These are phyloP conservation scores for Ambastaia sidthimunki DNA, from an alignment of 2,797 vertebrate species.

Conservation along the genomic window DNA sequence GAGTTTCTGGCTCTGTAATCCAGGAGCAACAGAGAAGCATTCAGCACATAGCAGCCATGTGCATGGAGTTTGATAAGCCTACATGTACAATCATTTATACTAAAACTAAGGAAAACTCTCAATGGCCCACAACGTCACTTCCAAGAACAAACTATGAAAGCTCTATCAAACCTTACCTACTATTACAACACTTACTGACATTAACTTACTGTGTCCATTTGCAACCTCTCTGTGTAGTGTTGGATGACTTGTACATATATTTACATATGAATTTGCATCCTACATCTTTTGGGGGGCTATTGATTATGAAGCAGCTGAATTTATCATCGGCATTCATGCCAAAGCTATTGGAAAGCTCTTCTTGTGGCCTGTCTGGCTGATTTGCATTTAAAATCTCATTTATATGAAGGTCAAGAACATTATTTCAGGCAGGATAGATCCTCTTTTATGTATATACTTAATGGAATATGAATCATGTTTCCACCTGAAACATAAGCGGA, in stretches of 20 bases:
- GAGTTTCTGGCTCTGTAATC: conserved; percentile 56
- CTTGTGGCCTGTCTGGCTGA: conserved; percentile 55
- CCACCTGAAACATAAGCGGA: conserved; percentile 78
- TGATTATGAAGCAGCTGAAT: conserved; percentile 69
- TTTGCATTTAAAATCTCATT: conserved; percentile 79
- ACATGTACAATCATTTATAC: conserved; percentile 45
- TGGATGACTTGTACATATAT: conserved; percentile 27
- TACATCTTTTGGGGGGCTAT: conserved; percentile 63
- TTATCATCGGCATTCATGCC: conserved; percentile 73
- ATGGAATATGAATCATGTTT: conserved; percentile 77
- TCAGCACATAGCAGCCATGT: conserved; percentile 60
- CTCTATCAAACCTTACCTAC: background rate
- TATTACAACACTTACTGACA: conserved; percentile 26
- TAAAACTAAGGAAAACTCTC: conserved; percentile 15
- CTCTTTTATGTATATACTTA: conserved; percentile 74
- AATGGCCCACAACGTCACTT: conserved; percentile 15
- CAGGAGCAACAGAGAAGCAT: conserved; percentile 52
- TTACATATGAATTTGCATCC: conserved; percentile 51
- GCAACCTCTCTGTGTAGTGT: background rate
- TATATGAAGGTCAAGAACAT: conserved; percentile 81
- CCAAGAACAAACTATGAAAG: conserved; percentile 20
- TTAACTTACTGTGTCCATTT: conserved; percentile 31
- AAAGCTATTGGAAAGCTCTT: conserved; percentile 72
- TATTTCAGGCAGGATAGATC: conserved; percentile 73
- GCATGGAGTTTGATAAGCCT: conserved; percentile 53